Base-by-base conservation (phyloP, 2,113 vertebrate species). In the Isurus oxyrinchus region DNA sequence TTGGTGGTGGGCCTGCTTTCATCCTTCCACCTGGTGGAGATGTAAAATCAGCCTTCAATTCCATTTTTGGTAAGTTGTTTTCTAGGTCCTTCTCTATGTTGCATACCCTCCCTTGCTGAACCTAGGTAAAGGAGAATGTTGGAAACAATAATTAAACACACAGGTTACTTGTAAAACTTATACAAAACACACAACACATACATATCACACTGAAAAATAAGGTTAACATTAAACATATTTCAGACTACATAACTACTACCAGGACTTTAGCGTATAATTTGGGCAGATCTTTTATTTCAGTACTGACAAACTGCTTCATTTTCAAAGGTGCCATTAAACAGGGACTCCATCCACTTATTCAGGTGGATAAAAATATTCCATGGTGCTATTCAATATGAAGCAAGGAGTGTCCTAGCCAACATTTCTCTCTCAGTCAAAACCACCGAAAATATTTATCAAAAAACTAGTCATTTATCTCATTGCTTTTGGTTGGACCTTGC, bases 51-150 rank as follows among this genome's bases (percentile, higher is more conserved):
- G 97, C 97, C 96, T 98, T 98, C 96, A 98, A 97, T 86, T 98
- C 98, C 90, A 97, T 96, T 96, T 97, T 98, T 96, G 97, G 97
- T 53, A 97, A 97, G 96, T 96, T 97, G 93, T 97, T 97, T 97
- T 98, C 97, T 40, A 97, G 96, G 79, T 97, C 97, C 86, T 98
- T 98, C 88, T 98, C 97, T 72, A 97, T 96, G 76, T 97, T 97
- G 63, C 97, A 97, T 10, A 97, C 97, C 96, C 98, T 97, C 95
- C 98, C 98, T 94, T 98, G 98, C 95, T 98, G 98, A 96, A 98
- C 98, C 98, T 98, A 27, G 10, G 61, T 69, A 97, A 96, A 95
- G 8, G 66, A 94, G 57, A 53, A 16, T 10, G 44, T 55, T 44
- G 11, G 44, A 95, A 53, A 95, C 69, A 69, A 95, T 53, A 53